phyloP scores from a whole-genome alignment of 2,888 invertebrate genomes.

The Xanthorhoe spadicearia region DNA sequence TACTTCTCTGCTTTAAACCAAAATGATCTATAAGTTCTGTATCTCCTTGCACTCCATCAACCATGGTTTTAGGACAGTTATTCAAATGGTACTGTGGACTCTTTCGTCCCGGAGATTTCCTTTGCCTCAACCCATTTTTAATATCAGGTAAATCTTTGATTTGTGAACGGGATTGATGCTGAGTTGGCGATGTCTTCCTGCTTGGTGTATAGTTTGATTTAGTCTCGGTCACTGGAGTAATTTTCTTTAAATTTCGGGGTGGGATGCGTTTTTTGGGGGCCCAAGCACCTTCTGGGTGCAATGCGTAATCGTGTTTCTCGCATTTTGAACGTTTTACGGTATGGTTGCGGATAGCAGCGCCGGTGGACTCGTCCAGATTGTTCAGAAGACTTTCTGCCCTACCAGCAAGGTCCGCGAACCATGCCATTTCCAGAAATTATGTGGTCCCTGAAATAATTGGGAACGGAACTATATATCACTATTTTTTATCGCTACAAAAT shows the following conservation, averaged over 20 bases:
- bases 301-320: slow-evolving; percentile 47
- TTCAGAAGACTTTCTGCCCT: slow-evolving; percentile 91
- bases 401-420: slow-evolving; percentile 90
- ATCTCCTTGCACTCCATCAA: slow-evolving; percentile 57
- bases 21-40: slow-evolving; percentile 45
- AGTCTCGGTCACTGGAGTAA: slow-evolving; percentile 51
- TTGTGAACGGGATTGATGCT: slow-evolving; percentile 45
- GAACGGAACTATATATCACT: neutral
- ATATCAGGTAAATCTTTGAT: slow-evolving; percentile 50
- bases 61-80: slow-evolving; percentile 62
- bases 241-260: slow-evolving; percentile 54
- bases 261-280: slow-evolving; percentile 53
- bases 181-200: slow-evolving; percentile 51
- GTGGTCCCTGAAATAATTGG: slow-evolving; percentile 43
- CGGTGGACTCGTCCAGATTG: slow-evolving; percentile 90
- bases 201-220: slow-evolving; percentile 50
- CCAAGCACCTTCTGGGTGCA: slow-evolving; percentile 51
- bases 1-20: slow-evolving; percentile 65
- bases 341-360: slow-evolving; percentile 84
- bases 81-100: slow-evolving; percentile 55
- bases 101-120: slow-evolving; percentile 52
- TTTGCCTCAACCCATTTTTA: slow-evolving; percentile 38
- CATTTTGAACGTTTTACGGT: slow-evolving; percentile 57
- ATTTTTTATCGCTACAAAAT: neutral
- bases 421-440: slow-evolving; percentile 84